Base-by-base conservation (phyloP, 2,113 vertebrate species). In the Canis aureus region DNA sequence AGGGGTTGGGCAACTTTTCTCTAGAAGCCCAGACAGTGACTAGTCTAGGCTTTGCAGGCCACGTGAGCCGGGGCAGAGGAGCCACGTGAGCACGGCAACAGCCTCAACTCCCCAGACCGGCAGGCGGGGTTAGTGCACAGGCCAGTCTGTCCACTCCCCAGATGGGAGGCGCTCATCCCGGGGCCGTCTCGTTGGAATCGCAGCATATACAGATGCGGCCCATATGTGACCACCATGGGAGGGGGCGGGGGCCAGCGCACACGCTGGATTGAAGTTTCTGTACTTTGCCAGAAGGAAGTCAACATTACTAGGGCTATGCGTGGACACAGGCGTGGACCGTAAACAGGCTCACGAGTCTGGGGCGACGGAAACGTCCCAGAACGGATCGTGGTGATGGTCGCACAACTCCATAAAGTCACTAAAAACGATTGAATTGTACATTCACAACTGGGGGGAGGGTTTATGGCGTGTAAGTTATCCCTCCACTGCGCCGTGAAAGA, bases 101-200 rank as follows among this genome's bases (percentile, higher is more conserved):
- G 16, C n/a, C 32, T 19, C 9, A 10, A 69, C 16, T 69, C 17
- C 67, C 32, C 32, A 20, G 9, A 12, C 23, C 19, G 3, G 80
- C 35, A 1, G 3, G 60, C 19, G 0, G 23, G 38, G 7, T 49
- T 2, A 2, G 35, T 1, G 15, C 22, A 7, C 59, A 23, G 76
- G 67, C 27, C 38, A 0, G 6, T 10, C 53, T 4, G 13, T 19
- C 55, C 4, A 16, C 23, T 1, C 29, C 29, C 7, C 8, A 0
- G 0, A 43, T 1, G 11, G 1, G n/a, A 49, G 10, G 62, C 53
- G 0, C 0, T 13, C 8, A 6, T 2, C 10, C 22, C 1, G 11
- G 9, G 1, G 19, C 9, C 16, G 0, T 0, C 2, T 0, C 2
- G 32, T 1, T 8, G 29, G 64, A 5, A 3, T 3, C 0, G 0